Evolutionary conservation across 2,888 invertebrate species (phyloP), one percentile per base, ranked within the genome.

Genomic region (Prenolepis imparis): DNA sequence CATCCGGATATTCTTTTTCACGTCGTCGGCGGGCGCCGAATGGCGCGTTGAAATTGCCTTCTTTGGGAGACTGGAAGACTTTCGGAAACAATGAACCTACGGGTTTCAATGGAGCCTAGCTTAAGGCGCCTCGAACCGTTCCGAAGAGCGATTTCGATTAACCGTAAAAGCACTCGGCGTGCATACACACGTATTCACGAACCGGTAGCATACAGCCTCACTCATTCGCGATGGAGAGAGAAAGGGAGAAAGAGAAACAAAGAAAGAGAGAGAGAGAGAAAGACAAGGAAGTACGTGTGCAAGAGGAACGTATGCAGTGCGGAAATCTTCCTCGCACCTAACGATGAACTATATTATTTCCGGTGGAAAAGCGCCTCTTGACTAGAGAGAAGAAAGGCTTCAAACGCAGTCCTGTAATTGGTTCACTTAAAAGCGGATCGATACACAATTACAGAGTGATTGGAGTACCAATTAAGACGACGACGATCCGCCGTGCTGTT

Each of bases 371-470:
- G 84, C 85, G 82, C 74, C 80, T 70, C 83, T 88, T 83, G 85
- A 81, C 67, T 82, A 82, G 85, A 87, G 81, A 85, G 83, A 52
- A 68, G 78, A 36, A 39, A 57, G 67, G 85, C 70, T 84, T 88
- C 86, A 87, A 92, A 91, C 84, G 83, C 72, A 81, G 82, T 68
- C 70, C 74, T 84, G 84, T 92, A 91, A 92, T 92, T 92, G 91
- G 92, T 92, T 93, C 90, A 83, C 87, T 90, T 90, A 90, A 89
- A 88, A 88, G 90, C 82, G 83, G 88, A 91, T 93, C 92, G 90
- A 92, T 92, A 90, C 88, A 91, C 89, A 92, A 92, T 93, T 91
- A 90, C 86, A 87, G 86, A 85, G 89, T 91, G 92, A 92, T 92
- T 92, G 91, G 88, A 90, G 89, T 88, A 86, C 87, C 92, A 91